Conservation (phyloP, 2,113 vertebrate species). For the Pseudonaja textilis region DNA sequence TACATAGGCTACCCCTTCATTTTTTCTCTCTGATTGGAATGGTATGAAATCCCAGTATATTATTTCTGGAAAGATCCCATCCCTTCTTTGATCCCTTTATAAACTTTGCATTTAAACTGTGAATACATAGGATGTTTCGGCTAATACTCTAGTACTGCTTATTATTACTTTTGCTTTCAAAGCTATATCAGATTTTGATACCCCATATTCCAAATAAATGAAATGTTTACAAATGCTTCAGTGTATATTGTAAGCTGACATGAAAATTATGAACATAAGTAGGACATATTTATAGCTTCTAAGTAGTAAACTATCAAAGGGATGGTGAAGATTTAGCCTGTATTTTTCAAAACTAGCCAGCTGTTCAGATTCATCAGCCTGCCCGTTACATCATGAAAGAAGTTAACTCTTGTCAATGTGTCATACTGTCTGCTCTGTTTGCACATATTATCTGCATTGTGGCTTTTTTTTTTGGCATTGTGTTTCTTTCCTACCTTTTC, state of each 20-base stretch:
- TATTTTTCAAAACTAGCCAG: background rate
- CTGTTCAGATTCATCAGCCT: background rate
- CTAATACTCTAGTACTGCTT: background rate
- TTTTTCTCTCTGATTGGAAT: background rate
- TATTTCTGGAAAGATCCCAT: background rate
- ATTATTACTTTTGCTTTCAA: background rate
- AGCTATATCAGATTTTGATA: background rate
- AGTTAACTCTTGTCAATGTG: background rate
- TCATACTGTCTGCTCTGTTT: background rate
- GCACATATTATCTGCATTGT: background rate
- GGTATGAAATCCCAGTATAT: background rate
- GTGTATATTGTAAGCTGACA: background rate
- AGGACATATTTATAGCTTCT: background rate
- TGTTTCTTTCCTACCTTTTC: background rate
- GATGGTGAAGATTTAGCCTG: background rate
- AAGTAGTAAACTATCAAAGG: background rate
- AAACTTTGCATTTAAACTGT: background rate
- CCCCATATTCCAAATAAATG: background rate
- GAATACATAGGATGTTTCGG: background rate
- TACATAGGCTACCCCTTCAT: background rate
- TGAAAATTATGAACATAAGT: background rate
- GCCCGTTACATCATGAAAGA: background rate
- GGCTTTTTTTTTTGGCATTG: background rate
- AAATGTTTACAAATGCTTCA: background rate
- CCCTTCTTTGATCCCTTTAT: background rate